phyloP scores from a whole-genome alignment of 2,888 invertebrate species.

The Pyrgus malvae region DNA sequence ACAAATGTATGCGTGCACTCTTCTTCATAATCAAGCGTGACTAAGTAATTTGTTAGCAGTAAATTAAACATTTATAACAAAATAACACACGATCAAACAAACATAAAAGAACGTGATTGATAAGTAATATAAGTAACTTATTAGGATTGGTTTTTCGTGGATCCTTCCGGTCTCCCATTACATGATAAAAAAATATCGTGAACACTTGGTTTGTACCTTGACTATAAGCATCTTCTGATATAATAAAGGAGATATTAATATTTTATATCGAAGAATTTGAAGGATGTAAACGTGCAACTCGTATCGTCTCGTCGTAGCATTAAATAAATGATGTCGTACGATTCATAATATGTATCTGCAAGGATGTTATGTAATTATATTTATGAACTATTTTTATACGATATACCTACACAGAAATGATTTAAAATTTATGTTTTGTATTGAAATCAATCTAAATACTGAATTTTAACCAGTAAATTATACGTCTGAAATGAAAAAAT shows the following conservation, averaged over 20 bases:
- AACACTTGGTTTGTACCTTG: background rate
- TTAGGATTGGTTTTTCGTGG: conserved; percentile 5
- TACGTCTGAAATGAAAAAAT: too few relatives aligned
- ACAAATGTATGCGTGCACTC: background rate
- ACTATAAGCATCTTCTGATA: background rate
- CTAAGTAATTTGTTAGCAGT: conserved; percentile 9
- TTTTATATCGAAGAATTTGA: too few relatives aligned
- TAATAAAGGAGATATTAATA: too few relatives aligned
- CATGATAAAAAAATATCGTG: background rate
- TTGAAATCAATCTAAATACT: too few relatives aligned
- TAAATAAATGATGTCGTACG: too few relatives aligned
- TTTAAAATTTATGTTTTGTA: too few relatives aligned
- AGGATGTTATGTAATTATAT: too few relatives aligned
- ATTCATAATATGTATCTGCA: background rate
- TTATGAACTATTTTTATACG: too few relatives aligned
- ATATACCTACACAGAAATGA: too few relatives aligned
- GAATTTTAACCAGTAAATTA: too few relatives aligned
- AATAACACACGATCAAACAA: conserved; percentile 11
- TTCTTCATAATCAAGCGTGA: conserved; percentile 12
- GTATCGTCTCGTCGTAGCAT: too few relatives aligned
- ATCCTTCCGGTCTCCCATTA: conserved; percentile 13
- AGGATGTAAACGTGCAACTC: too few relatives aligned
- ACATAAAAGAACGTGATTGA: conserved; percentile 20
- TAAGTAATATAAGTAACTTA: background rate
- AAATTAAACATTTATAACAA: conserved; percentile 1